A percentile compares a stretch with the other conserved stretches of the same genome.
Conservation (phyloP, 2,113 vertebrate genomes). For the Aspiorhynchus laticeps region DNA sequence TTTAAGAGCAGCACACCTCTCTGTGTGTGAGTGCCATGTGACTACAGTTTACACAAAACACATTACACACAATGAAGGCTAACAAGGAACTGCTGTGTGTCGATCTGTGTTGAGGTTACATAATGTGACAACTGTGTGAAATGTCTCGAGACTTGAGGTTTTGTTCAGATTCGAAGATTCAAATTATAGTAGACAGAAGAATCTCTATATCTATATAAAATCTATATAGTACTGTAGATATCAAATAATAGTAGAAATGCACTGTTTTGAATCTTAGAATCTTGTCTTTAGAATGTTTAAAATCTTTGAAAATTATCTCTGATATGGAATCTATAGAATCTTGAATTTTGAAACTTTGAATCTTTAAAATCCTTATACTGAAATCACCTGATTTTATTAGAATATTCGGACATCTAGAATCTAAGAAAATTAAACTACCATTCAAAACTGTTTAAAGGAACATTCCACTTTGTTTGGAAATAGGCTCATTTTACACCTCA, state of each 20-base stretch:
- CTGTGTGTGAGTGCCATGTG: not conserved
- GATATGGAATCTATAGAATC: not conserved
- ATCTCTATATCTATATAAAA: not conserved
- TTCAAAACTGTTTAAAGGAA: not conserved
- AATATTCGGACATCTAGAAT: not conserved
- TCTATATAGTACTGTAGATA: not conserved
- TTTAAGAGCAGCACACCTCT: not conserved
- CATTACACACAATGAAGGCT: not conserved
- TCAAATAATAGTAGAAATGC: not conserved
- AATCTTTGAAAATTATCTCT: not conserved
- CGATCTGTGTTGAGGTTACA: conserved; percentile 21
- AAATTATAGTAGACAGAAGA: not conserved
- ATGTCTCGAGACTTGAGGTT: conserved; percentile 23
- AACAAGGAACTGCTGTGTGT: conserved; percentile 3
- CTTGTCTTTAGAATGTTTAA: not conserved
- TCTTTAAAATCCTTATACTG: not conserved
- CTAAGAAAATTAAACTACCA: too few species aligned
- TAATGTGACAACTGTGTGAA: conserved; percentile 35
- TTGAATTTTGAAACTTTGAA: not conserved
- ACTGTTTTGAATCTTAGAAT: not conserved
- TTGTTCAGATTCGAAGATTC: not conserved
- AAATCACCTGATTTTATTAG: not conserved
- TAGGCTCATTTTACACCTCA: too few species aligned
- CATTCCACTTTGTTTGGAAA: too few species aligned
- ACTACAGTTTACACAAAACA: conserved; percentile 36